Conservation (phyloP, 1,140 invertebrate genomes). For the Aphaenogaster floridana region DNA sequence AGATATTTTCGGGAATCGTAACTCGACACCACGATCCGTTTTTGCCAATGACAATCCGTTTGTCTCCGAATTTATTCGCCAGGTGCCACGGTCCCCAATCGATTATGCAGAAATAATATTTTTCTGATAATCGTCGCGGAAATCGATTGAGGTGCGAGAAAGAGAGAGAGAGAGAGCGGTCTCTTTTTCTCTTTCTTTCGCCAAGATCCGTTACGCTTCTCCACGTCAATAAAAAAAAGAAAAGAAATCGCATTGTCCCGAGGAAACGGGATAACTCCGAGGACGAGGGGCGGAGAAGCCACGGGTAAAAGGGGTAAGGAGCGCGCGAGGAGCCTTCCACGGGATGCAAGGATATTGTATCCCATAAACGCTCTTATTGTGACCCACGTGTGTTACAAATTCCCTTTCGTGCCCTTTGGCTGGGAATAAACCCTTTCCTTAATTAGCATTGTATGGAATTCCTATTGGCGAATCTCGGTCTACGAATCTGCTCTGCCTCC, state of each 20-base stretch:
- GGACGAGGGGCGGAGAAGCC: constrained; percentile 25
- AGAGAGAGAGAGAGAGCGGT: constrained; percentile 1
- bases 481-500: constrained; percentile 24
- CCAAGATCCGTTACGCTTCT: constrained; percentile 74
- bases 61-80: constrained; percentile 25
- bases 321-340: constrained; percentile 53
- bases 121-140: constrained; percentile 78
- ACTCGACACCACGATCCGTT: constrained; percentile 48
- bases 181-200: background rate
- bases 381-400: constrained; percentile 82
- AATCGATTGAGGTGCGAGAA: constrained; percentile 58
- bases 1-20: constrained; percentile 47
- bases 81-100: constrained; percentile 56
- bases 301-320: constrained; percentile 34
- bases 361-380: constrained; percentile 80
- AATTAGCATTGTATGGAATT: constrained; percentile 83
- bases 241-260: constrained; percentile 69
- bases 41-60: constrained; percentile 19
- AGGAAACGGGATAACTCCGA: constrained; percentile 35
- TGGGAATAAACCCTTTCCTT: constrained; percentile 82
- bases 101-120: constrained; percentile 84
- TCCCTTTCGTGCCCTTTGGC: constrained; percentile 79
- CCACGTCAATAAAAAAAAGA: constrained; percentile 47
- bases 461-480: constrained; percentile 72
- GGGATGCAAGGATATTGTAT: constrained; percentile 67